Evolutionary conservation across 2,888 invertebrate species (phyloP), one percentile per base, ranked within the genome.

Genomic region (Drosophila phalerata): DNA sequence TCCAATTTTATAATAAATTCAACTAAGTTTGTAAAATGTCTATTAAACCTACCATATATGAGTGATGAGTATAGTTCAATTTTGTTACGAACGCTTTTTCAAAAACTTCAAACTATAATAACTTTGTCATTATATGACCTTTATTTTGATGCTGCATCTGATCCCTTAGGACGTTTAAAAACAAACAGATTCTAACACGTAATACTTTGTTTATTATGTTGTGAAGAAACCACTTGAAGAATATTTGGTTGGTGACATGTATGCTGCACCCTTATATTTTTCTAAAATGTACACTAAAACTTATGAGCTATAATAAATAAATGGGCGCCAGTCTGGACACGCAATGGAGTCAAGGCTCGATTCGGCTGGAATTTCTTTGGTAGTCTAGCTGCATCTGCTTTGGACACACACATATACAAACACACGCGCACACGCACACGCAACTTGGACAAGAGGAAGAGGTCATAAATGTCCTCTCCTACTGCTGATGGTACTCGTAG

Each of bases 401-500:
- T 56, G 57, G 43, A 61, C 62, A 63, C 63, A 74, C 53, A 47
- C 25, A 48, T 42, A 48, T 43, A 53, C 28, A 42, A 17, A 58
- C 37, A 43, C 40, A 62, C 37, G 37, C 73, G 60, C 58, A 56
- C 38, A 62, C 37, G 37, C 73, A 67, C 58, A 56, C 38, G 34
- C 62, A 62, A 65, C 48, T 45, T 17, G 48, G 47, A 38, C 56
- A 60, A 30, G 9, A 37, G 13, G 10, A 37, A 13, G 37, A 48
- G 42, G 53, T 56, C 38, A 9, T 52, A 13, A 34, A 34, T 9
- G 32, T 4, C 22, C n/a, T 22, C n/a, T 25, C 5, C 66, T 85
- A 85, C 73, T 72, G 67, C 83, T 88, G 91, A 63, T 92, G 91
- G 74, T 92, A 92, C 71, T 94, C 94, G 81, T 94, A 94, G 90